Percentiles rank a stretch among this genome's conserved stretches.
Conservation (phyloP, 2,113 vertebrate species). For the Malaclemys terrapin region DNA sequence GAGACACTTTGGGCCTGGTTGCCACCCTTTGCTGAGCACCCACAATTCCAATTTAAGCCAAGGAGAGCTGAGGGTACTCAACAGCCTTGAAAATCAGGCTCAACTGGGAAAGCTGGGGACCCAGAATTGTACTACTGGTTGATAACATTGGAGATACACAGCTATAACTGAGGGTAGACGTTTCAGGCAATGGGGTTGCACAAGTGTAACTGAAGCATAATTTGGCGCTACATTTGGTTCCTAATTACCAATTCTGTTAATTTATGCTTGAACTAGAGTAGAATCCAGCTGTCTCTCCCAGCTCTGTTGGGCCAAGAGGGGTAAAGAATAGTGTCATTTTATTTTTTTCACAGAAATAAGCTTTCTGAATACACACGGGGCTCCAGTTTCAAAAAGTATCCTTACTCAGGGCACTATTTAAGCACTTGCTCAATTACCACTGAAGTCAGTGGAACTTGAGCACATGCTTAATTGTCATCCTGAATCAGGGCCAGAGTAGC, state of each 20-base stretch:
- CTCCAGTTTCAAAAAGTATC: slow-evolving; percentile 16
- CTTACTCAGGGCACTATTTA: slow-evolving; percentile 27
- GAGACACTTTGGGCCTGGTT: not conserved
- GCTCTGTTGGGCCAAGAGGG: slow-evolving; percentile 9
- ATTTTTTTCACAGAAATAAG: slow-evolving; percentile 46
- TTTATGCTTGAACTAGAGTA: not conserved
- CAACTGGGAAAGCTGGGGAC: not conserved
- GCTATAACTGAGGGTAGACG: not conserved
- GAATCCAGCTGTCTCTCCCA: not conserved
- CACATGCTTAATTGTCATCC: not conserved
- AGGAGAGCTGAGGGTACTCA: not conserved
- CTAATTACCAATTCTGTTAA: not conserved
- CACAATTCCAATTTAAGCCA: not conserved
- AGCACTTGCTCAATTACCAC: not conserved
- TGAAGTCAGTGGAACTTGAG: not conserved
- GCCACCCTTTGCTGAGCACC: not conserved
- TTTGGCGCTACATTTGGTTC: not conserved
- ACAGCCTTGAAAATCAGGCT: not conserved
- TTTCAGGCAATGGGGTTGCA: not conserved
- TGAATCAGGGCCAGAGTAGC: not conserved
- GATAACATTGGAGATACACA: not conserved
- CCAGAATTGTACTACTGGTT: not conserved
- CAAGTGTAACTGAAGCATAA: not conserved
- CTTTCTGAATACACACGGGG: not conserved
- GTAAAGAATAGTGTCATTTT: not conserved